A percentile compares a stretch with the other conserved stretches of the same genome.
Evolutionary conservation across 1,140 invertebrate genomes (phyloP).

Genomic region (Conopomorpha cramerella): DNA sequence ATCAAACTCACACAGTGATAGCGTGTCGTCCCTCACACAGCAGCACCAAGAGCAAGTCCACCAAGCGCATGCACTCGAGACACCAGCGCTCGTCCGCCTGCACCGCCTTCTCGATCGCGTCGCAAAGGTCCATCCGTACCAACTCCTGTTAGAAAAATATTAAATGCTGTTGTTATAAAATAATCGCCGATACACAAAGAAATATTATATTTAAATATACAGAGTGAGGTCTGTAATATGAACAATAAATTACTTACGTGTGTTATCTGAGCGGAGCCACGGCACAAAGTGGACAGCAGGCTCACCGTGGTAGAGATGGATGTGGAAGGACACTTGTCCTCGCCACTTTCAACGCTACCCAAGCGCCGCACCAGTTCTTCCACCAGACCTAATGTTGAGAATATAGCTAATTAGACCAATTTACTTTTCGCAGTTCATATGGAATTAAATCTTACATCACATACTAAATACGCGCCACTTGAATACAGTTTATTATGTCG

Average conservation of each 20-base stretch:
- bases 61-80: conserved; percentile 95
- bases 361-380: conserved; percentile 76
- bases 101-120: conserved; percentile 91
- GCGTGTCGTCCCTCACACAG: conserved; percentile 95
- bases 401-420: too few relatives aligned
- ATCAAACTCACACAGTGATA: conserved; percentile 78
- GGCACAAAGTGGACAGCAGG: conserved; percentile 89
- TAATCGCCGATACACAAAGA: conserved; percentile 2
- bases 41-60: conserved; percentile 92
- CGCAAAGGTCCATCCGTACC: conserved; percentile 85
- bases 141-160: conserved; percentile 64
- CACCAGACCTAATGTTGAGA: conserved; percentile 67
- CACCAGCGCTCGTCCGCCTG: conserved; percentile 97
- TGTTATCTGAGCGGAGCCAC: conserved; percentile 92
- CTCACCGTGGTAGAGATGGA: conserved; percentile 93
- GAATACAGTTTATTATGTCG: too few relatives aligned
- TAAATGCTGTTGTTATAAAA: conserved; percentile 1
- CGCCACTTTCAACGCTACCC: conserved; percentile 57
- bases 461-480: too few relatives aligned
- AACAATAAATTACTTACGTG: conserved; percentile 64
- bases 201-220: too few relatives aligned
- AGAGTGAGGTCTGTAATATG: too few relatives aligned
- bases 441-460: too few relatives aligned
- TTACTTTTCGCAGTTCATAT: too few relatives aligned
- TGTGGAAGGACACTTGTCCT: conserved; percentile 68